Base-by-base conservation (phyloP, 2,797 vertebrate species). In the Dipus sagitta region DNA sequence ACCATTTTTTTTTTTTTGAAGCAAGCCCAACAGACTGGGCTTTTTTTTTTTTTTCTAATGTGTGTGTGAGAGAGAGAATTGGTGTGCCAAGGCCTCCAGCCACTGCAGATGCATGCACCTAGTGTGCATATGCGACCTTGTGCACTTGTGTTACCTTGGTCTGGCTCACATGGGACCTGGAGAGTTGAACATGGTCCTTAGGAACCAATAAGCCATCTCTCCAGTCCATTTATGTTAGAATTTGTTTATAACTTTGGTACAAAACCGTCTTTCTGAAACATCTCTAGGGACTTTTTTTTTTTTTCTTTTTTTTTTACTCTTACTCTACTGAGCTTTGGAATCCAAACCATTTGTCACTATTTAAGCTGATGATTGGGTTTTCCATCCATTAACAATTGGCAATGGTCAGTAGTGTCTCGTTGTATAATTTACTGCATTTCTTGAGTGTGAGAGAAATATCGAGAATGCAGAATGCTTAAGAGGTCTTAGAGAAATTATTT, bases 401-500 rank as follows among this genome's bases (percentile, higher is more conserved):
- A 91, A 64, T 95, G 92, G 94, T 60, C 94, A 86, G 70, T 91
- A 81, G 34, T 78, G 93, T 96, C 93, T 96, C 58, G 15, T 79
- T 88, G 32, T 90, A 18, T 90, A 93, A 78, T 95, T 93, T 67
- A 94, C 80, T 94, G 47, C 32, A 70, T 95, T 95, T 76, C 91
- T 96, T 96, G 13, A 68, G 14, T 93, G 38, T 83, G 86, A 72
- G 52, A 92, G 80, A 97, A 97, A 58, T 96, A 89, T 23, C 28
- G 52, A 96, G 38, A 92, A 95, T 71, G 62, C 90, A 96, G 54
- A 95, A 96, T 90, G 42, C 14, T 3, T 2, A 81, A 94, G 71
- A 97, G 88, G 38, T 93, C 96, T 97, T 64, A 91, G 13, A 91
- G 94, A 96, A 95, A 90, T 80, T 96, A 84, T 94, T 96, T 95